Base-by-base conservation (phyloP, 2,797 vertebrate genomes). In the Sebastes itinus region DNA sequence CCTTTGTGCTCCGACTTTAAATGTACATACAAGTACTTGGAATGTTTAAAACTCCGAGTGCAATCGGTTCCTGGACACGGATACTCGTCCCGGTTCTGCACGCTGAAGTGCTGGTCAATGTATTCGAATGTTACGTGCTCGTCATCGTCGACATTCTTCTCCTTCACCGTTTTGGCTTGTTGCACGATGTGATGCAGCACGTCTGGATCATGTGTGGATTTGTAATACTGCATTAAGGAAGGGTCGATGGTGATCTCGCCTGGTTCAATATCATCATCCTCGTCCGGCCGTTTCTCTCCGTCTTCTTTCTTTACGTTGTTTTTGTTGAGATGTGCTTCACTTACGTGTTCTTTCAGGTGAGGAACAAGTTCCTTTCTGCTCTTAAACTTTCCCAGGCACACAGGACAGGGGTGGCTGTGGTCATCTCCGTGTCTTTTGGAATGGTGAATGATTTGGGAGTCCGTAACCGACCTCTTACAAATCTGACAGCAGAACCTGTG, bases 11-110 rank as follows among this genome's bases (percentile, higher is more conserved):
- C 98, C 0, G 96, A 97, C 93, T 98, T 99, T 35, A 99, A 92
- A 82, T 99, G 99, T 1, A 99, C 97, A 2, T 98, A 98, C 18
- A 99, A 86, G 90, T 99, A 99, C 85, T 99, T 99, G 59, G 98
- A 99, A 70, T 99, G 97, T 79, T 99, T 99, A 86, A 99, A 99
- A 1, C 95, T 95, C 74, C 96, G 95, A 6, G 95, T 95, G 72
- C 99, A 99, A 46, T 95, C 96, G 0, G 97, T 97, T 54, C 97
- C 98, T 0, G 99, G 99, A 79, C 99, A 99, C 0, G 96, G 96
- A 81, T 99, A 99, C 80, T 97, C 95, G 76, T 99, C 98, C 74
- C 97, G 95, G 90, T 99, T 97, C 88, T 98, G 97, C 35, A 99
- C 90, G 23, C 96, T 96, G 91, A 96, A 97, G 62, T 97, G 96